Conservation (phyloP, 2,113 vertebrate genomes). For the Octodon degus region DNA sequence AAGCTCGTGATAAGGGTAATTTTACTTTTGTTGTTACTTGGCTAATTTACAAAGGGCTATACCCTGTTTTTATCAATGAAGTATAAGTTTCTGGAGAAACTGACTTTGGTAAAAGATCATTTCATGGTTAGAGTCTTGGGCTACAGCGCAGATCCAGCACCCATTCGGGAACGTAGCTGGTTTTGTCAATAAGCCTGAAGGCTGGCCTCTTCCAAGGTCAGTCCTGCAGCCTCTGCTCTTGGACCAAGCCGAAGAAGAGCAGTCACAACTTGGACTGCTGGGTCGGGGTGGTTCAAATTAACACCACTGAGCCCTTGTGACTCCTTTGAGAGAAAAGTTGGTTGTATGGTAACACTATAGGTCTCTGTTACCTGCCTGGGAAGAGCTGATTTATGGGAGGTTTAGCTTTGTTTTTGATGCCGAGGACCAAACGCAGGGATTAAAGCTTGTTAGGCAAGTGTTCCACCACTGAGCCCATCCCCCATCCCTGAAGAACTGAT, state of each 20-base stretch:
- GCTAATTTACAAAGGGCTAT: neutral
- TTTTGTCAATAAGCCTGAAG: neutral
- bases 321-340: constrained; percentile 55
- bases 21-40: constrained; percentile 4
- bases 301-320: constrained; percentile 31
- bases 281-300: neutral
- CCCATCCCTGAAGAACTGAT: neutral
- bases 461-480: no score
- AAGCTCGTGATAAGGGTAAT: neutral
- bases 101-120: neutral
- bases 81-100: constrained; percentile 27
- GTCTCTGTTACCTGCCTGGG: constrained; percentile 49
- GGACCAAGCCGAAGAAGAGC: constrained; percentile 29
- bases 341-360: constrained; percentile 55
- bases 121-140: neutral
- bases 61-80: neutral
- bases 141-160: neutral
- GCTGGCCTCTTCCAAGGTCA: constrained; percentile 7
- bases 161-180: neutral
- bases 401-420: no score
- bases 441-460: no score
- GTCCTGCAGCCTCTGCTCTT: neutral
- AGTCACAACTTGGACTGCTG: neutral
- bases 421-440: no score
- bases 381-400: neutral